Evolutionary conservation across 2,797 vertebrate genomes (phyloP), one percentile per base, ranked within the genome.

Genomic region (Bovichtus diacanthus): DNA sequence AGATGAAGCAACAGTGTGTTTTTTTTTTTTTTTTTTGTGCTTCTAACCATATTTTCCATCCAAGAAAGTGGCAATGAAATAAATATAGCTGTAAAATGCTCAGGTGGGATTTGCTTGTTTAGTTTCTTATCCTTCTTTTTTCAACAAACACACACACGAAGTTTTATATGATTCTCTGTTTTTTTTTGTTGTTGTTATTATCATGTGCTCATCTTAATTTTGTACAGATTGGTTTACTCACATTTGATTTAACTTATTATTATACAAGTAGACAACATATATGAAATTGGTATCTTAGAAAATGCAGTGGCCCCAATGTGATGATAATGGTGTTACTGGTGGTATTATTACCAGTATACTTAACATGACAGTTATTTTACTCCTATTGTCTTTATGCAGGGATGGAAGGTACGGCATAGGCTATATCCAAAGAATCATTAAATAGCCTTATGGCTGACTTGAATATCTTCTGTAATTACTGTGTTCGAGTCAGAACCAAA

Each of bases 391-490:
- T 49, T 23, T 3, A 13, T n/a, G 1, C 18, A 47, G 5, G 25
- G 7, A 50, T 9, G 21, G 19, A 12, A 58, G 25, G 8, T 19
- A 38, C 3, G 0, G 0, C n/a, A 1, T 34, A 34, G 7, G 31
- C 1, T 34, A 2, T 8, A 58, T 53, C 50, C 59, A 25, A 25
- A 34, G 4, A 44, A 66, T 68, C 56, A 46, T 36, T 65, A 23
- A 39, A 60, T 16, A 44, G 59, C 12, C 38, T 76, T 29, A 21
- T 46, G 59, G 43, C n/a, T 74, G 49, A 74, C 58, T 62, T 43
- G 29, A 65, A 44, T 50, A 46, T 65, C 51, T 53, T 71, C 18
- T 4, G 29, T 74, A 71, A 81, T 81, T 43, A 60, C 63, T 68
- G 50, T 78, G 49, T 55, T 76, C 9, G 21, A 34, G 11, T 78